Base-by-base conservation (phyloP, 1,140 invertebrate species). In the Monomorium pharaonis region DNA sequence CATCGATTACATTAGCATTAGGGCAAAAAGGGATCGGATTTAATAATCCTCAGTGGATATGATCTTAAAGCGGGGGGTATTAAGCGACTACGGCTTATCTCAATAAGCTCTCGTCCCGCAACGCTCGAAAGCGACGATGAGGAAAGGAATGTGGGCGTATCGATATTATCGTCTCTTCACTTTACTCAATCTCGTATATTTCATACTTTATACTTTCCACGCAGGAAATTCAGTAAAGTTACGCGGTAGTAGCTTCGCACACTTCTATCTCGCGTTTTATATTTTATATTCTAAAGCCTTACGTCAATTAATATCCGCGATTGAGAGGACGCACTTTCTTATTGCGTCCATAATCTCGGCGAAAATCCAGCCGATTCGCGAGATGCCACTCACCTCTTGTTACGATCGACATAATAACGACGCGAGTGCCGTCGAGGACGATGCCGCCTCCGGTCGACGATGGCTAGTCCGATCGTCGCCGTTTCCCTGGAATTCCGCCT, bases 371-470 rank as follows among this genome's bases (percentile, higher is more conserved):
- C 24, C 21, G 54, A 75, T 42, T 51, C 56, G 42, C 62, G 47
- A 78, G 16, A 33, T 51, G 33, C 7, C 75, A 88, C 93, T 94
- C 90, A 94, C 93, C 93, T 94, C 63, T 76, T 90, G 60, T 91
- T 92, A 80, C 92, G 93, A n/a, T 94, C 93, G 80, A 92, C 84
- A 84, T 93, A 91, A 88, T 93, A 93, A 33, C 93, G 91, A 18
- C 93, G 93, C 58, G 93, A 94, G 33, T 93, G 93, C 12, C 93
- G 88, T 44, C 92, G 91, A 30, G 69, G 76, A 67, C 89, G 88
- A 7, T 90, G 86, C n/a, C 93, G 90, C 16, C 91, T 91, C 84
- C 89, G 92, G 9, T 94, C 93, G 27, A 90, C 84, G 65, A 83
- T 58, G 24, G 88, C 42, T 24, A 85, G 75, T 24, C 87, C 86